Conservation (phyloP, 2,797 vertebrate genomes). For the Tenualosa ilisha region DNA sequence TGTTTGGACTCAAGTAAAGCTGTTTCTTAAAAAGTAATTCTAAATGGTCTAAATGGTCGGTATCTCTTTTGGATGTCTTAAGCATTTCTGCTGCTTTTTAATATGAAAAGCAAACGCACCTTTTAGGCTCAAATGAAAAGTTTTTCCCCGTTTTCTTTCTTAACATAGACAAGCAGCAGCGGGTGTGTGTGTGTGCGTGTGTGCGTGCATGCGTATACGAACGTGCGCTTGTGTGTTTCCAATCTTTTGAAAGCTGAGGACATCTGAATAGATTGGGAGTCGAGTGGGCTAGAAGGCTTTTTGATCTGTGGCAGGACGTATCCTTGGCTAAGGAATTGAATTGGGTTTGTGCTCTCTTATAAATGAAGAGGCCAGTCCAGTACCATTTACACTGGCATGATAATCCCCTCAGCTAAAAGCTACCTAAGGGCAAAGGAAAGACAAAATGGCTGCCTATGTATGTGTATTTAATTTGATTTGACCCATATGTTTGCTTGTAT, state of each 20-base stretch:
- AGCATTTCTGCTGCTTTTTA: not conserved
- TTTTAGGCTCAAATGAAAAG: not conserved
- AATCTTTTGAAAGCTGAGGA: not conserved
- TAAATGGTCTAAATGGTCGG: not conserved
- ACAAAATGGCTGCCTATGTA: not conserved
- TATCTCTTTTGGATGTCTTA: not conserved
- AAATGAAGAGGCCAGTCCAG: not conserved
- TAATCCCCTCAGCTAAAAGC: not conserved
- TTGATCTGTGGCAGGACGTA: not conserved
- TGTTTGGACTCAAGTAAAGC: not conserved
- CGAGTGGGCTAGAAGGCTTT: not conserved
- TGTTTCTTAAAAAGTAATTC: not conserved
- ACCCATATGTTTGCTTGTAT: not conserved
- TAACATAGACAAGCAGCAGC: not conserved
- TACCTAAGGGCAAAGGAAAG: not conserved
- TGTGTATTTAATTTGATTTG: not conserved
- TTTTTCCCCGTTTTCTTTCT: not conserved
- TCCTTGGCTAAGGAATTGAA: not conserved
- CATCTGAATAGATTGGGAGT: not conserved
- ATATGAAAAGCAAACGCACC: not conserved
- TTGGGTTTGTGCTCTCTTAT: not conserved
- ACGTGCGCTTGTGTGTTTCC: not conserved
- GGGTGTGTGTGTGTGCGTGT: constrained; percentile 14
- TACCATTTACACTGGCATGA: not conserved
- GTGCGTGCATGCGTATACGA: not conserved